Conservation (phyloP, 2,797 vertebrate genomes). For the Poecilia gillii region DNA sequence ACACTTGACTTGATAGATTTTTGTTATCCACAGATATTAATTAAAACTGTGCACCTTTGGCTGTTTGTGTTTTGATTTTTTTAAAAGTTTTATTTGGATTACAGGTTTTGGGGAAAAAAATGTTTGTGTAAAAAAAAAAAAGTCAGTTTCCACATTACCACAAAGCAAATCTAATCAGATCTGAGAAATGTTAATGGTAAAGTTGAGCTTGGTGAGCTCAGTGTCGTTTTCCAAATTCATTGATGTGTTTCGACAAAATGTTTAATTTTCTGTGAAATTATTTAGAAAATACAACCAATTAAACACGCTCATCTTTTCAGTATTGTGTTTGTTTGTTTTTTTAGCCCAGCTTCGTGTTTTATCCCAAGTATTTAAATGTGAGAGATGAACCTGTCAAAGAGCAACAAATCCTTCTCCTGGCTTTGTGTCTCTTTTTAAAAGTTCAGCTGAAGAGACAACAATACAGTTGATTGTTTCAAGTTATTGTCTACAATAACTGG, state of each 20-base stretch:
- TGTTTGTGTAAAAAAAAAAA: neutral
- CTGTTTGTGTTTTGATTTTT: conserved; percentile 17
- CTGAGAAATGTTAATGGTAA: conserved; percentile 37
- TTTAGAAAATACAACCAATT: conserved; percentile 64
- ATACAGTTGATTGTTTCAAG: conserved; percentile 37
- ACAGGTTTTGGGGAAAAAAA: conserved; percentile 6
- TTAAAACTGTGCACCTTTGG: neutral
- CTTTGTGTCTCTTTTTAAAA: conserved; percentile 13
- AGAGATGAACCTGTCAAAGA: neutral
- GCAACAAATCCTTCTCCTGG: neutral
- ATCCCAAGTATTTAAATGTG: conserved; percentile 12
- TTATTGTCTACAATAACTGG: conserved; percentile 45
- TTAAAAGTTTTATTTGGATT: conserved; percentile 6
- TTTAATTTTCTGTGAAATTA: conserved; percentile 55
- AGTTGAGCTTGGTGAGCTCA: conserved; percentile 25
- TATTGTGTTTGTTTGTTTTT: conserved; percentile 25
- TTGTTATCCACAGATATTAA: conserved; percentile 9
- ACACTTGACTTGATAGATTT: conserved; percentile 25
- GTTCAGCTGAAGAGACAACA: conserved; percentile 24
- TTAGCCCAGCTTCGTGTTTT: neutral
- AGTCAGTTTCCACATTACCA: conserved; percentile 10
- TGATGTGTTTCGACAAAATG: conserved; percentile 56
- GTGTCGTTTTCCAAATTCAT: conserved; percentile 46
- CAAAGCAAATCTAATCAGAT: conserved; percentile 31
- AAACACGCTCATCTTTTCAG: conserved; percentile 71